These are phyloP conservation scores for Ochropleura leucogaster DNA, from an alignment of 2,888 invertebrate species.

Conservation along the genomic window DNA sequence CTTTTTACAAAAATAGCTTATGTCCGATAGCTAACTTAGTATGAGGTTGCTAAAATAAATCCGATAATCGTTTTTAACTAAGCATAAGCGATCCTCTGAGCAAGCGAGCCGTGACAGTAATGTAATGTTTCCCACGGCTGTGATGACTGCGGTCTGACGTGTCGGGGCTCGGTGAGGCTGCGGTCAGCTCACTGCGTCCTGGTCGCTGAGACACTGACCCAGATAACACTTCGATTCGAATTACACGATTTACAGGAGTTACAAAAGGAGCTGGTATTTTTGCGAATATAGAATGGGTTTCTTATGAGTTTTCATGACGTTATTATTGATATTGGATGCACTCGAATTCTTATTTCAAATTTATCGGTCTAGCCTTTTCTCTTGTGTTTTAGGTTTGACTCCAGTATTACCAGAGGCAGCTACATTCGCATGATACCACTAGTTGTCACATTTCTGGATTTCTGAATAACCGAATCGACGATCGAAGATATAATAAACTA, in stretches of 20 bases:
- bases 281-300: background rate
- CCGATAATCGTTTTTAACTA: background rate
- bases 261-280: background rate
- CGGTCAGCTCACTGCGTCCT: conserved; percentile 59
- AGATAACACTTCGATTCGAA: conserved; percentile 47
- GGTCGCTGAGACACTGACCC: conserved; percentile 67
- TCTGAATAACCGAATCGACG: no score
- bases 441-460: no score
- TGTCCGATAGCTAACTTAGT: no score
- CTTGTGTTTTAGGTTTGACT: no score
- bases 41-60: no score
- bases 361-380: no score
- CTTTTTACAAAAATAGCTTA: no score
- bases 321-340: background rate
- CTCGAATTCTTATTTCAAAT: no score
- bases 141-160: conserved; percentile 44
- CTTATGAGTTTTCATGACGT: background rate
- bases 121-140: conserved; percentile 57
- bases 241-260: conserved; percentile 3
- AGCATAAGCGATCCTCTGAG: background rate
- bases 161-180: conserved; percentile 34
- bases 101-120: conserved; percentile 43
- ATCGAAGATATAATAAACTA: no score
- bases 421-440: no score
- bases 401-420: no score